Evolutionary conservation across 2,888 invertebrate species (phyloP).

Genomic region (Oscheius myriophilus): DNA sequence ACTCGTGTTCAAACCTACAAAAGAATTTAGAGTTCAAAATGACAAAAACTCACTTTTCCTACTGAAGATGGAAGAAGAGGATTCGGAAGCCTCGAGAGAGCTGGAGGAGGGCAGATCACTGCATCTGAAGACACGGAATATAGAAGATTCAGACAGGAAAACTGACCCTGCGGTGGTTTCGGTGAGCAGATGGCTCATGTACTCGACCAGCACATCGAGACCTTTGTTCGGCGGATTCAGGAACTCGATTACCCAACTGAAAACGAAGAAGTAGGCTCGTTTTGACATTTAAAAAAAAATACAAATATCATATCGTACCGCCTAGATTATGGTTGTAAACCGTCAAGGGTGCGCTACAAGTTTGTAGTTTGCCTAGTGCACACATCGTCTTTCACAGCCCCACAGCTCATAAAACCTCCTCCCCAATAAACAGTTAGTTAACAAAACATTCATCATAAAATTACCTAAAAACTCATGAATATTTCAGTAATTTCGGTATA

Average conservation of each 20-base stretch:
- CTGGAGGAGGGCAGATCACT: constrained; percentile 5
- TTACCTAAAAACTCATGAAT: too few species aligned
- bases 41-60: constrained; percentile 9
- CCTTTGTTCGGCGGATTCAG: constrained; percentile 95
- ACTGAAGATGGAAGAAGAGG: constrained; percentile 23
- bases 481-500: too few species aligned
- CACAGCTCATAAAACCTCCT: too few species aligned
- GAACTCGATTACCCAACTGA: constrained; percentile 97
- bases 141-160: background rate
- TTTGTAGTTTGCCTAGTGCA: too few species aligned
- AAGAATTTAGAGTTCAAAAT: background rate
- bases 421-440: too few species aligned
- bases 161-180: constrained; percentile 29
- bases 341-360: too few species aligned
- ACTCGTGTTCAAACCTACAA: background rate
- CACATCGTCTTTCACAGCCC: too few species aligned
- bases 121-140: background rate
- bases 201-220: constrained; percentile 93
- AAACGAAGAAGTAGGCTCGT: too few species aligned
- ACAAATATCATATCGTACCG: too few species aligned
- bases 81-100: constrained; percentile 15
- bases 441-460: too few species aligned
- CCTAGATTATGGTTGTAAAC: too few species aligned
- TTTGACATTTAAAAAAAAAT: too few species aligned
- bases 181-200: constrained; percentile 79